Percentiles rank a stretch among this genome's conserved stretches.
Conservation (phyloP, 2,797 vertebrate species). For the Crocidura indochinensis region DNA sequence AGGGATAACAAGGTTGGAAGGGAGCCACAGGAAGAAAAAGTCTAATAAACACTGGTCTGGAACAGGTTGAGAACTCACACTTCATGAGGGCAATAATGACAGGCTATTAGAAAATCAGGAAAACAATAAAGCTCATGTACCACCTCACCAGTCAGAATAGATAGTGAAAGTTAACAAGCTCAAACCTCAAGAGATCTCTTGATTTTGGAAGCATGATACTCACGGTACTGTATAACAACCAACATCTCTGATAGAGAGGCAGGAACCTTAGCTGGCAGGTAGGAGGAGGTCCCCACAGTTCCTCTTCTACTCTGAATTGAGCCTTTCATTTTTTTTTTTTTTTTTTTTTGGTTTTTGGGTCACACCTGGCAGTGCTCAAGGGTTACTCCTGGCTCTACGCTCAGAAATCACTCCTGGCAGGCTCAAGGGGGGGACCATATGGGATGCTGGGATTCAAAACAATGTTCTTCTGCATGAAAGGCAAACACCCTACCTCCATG, state of each 20-base stretch:
- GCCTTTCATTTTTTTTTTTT: slow-evolving; percentile 48
- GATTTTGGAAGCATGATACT: slow-evolving; percentile 49
- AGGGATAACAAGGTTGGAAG: too few relatives aligned
- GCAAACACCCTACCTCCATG: too few relatives aligned
- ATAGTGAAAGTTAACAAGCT: slow-evolving; percentile 70
- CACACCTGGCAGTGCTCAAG: too few relatives aligned
- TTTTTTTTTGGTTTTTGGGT: too few relatives aligned
- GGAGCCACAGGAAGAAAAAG: too few relatives aligned
- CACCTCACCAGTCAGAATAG: slow-evolving; percentile 57
- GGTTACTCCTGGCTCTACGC: too few relatives aligned
- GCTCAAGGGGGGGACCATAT: too few relatives aligned
- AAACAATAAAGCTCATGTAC: slow-evolving; percentile 71
- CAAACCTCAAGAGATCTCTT: slow-evolving; percentile 37
- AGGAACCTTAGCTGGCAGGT: neutral
- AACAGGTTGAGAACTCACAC: slow-evolving; percentile 26
- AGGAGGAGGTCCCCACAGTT: neutral
- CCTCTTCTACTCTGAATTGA: slow-evolving; percentile 51
- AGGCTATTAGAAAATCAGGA: slow-evolving; percentile 71
- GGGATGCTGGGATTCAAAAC: too few relatives aligned
- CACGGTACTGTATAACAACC: slow-evolving; percentile 36
- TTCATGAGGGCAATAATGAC: slow-evolving; percentile 26
- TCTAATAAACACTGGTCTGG: neutral
- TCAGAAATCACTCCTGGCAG: too few relatives aligned
- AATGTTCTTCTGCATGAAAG: too few relatives aligned
- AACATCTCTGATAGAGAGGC: slow-evolving; percentile 45